Evolutionary conservation across 2,113 vertebrate species (phyloP).

Genomic region (Pterocles gutturalis): DNA sequence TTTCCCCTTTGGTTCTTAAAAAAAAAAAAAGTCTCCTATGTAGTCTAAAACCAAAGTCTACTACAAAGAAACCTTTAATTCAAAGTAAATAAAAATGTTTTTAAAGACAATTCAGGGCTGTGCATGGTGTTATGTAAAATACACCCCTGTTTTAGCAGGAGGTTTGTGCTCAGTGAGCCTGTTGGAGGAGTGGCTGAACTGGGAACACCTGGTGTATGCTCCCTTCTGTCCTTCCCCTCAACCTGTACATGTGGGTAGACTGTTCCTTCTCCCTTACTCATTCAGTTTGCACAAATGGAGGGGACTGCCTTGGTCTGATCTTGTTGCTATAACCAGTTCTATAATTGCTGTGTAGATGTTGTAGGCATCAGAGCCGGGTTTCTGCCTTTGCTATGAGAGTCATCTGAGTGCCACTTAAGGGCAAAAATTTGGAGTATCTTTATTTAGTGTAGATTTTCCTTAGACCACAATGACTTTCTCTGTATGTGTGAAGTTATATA

Average conservation of each 20-base stretch:
- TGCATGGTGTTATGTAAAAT: fast-evolving
- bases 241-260: fast-evolving
- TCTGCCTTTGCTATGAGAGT: neutral
- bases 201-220: fast-evolving
- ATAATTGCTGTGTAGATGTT: neutral
- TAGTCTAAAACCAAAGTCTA: neutral
- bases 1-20: neutral
- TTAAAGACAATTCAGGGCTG: neutral
- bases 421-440: neutral
- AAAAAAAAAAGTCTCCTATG: neutral
- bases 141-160: neutral
- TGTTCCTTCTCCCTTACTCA: neutral
- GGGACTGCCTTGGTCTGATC: neutral
- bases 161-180: neutral
- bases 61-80: neutral
- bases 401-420: too few relatives aligned
- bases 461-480: neutral
- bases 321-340: neutral
- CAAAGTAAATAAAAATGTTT: neutral
- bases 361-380: neutral
- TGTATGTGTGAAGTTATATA: neutral
- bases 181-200: neutral
- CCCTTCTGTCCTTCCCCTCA: neutral
- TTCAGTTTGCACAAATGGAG: fast-evolving
- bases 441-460: neutral